These are phyloP conservation scores for Schrankia costaestrigalis DNA, from an alignment of 2,888 invertebrate species.

Conservation along the genomic window DNA sequence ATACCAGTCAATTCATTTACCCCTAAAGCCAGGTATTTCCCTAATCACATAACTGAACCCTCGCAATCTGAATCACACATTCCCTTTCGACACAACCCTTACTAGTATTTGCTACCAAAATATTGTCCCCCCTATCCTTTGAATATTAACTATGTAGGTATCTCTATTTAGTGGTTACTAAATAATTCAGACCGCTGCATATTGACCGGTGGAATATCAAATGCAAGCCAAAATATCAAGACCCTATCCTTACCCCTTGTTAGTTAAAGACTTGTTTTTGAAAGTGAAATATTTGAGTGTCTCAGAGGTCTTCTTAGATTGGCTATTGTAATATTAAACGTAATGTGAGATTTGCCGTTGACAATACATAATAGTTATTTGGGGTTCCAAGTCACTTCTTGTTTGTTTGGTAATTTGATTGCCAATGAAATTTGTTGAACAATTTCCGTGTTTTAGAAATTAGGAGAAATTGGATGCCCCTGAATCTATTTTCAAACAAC, in stretches of 20 bases:
- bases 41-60: constrained; percentile 37
- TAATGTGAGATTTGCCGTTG: constrained; percentile 31
- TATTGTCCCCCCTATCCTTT: constrained; percentile 60
- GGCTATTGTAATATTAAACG: constrained; percentile 33
- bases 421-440: constrained; percentile 2
- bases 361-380: constrained; percentile 24
- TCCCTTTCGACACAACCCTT: constrained; percentile 54
- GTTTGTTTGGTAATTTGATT: constrained; percentile 11
- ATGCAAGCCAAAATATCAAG: constrained; percentile 40
- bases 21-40: constrained; percentile 25
- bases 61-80: constrained; percentile 51
- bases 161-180: constrained; percentile 66
- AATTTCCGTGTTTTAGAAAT: too few relatives aligned
- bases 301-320: constrained; percentile 18
- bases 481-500: too few relatives aligned
- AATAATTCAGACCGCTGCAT: constrained; percentile 67
- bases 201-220: constrained; percentile 61
- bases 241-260: constrained; percentile 18
- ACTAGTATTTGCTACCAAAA: constrained; percentile 56
- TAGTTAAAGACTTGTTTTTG: constrained; percentile 1
- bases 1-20: constrained; percentile 8
- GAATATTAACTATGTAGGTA: constrained; percentile 67
- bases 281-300: constrained; percentile 1
- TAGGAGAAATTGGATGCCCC: too few relatives aligned
- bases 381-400: constrained; percentile 10